These are phyloP conservation scores for Drosophila picticornis DNA, from an alignment of 2,888 invertebrate genomes.

Conservation along the genomic window DNA sequence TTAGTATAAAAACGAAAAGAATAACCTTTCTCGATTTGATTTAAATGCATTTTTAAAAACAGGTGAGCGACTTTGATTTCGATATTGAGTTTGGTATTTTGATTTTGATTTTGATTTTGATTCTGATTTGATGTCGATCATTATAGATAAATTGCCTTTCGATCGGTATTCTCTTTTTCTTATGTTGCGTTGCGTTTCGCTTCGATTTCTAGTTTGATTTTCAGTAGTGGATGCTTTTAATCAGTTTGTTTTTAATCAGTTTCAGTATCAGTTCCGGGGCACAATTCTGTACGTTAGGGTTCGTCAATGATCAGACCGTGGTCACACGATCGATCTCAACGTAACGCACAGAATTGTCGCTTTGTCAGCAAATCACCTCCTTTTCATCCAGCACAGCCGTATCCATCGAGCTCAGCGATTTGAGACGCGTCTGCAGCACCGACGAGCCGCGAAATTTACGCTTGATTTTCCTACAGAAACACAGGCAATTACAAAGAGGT, in stretches of 20 bases:
- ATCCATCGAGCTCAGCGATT: conserved; percentile 90
- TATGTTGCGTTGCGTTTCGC: conserved; percentile 46
- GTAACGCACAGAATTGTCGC: conserved; percentile 97
- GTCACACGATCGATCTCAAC: conserved; percentile 96
- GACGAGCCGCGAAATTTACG: conserved; percentile 90
- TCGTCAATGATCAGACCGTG: conserved; percentile 90
- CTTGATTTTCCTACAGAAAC: conserved; percentile 85
- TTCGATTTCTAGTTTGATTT: conserved; percentile 41
- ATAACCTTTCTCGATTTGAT: conserved; percentile 49
- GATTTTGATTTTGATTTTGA: conserved; percentile 40
- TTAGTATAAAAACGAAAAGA: conserved; percentile 64
- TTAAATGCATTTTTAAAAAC: conserved; percentile 81
- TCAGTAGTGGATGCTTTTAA: conserved; percentile 29
- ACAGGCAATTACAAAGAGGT: background rate
- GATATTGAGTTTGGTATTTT: conserved; percentile 53
- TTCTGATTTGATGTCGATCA: conserved; percentile 32
- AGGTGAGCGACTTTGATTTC: conserved; percentile 77
- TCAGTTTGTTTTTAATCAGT: conserved; percentile 15
- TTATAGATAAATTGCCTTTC: conserved; percentile 26
- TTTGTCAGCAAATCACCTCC: conserved; percentile 97
- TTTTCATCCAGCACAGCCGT: conserved; percentile 94
- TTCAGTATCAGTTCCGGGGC: conserved; percentile 80
- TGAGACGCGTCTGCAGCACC: conserved; percentile 91
- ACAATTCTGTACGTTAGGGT: conserved; percentile 84
- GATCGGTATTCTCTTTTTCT: conserved; percentile 2